phyloP scores from a whole-genome alignment of 35 echinoderm and acorn worm species.

The Ophioderma brevispina region DNA sequence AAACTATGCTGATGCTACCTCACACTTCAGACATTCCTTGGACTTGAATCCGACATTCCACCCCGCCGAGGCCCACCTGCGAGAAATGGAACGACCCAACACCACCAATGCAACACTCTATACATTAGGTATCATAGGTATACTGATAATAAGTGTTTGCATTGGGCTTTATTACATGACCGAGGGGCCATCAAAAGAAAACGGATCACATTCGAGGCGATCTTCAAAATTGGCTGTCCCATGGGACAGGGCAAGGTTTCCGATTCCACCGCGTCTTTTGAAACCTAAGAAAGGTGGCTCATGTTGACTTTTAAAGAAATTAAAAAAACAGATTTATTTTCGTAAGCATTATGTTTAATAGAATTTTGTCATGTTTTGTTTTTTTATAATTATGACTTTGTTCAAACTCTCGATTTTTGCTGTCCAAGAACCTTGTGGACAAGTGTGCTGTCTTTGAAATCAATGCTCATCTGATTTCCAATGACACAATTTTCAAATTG shows the following conservation, averaged over 20 bases:
- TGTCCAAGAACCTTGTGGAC: too few species aligned
- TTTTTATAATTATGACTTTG: neutral
- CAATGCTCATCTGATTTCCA: too few species aligned
- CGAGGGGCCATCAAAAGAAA: conserved; percentile 61
- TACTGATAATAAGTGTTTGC: conserved; percentile 74
- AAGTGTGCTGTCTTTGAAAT: too few species aligned
- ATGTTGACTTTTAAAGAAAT: too few species aligned
- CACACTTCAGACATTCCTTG: conserved; percentile 73
- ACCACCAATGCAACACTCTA: conserved; percentile 88
- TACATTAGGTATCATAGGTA: conserved; percentile 81
- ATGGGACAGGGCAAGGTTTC: conserved; percentile 58
- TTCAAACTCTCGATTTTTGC: neutral
- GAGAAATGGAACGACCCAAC: conserved; percentile 59
- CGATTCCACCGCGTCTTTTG: conserved; percentile 41
- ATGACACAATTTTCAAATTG: too few species aligned
- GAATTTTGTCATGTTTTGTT: too few species aligned
- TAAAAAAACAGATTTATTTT: too few species aligned
- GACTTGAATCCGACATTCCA: conserved; percentile 96
- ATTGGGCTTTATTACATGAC: conserved; percentile 79
- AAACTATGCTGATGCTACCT: conserved; percentile 64
- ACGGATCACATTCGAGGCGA: conserved; percentile 15
- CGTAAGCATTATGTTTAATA: too few species aligned
- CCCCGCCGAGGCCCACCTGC: conserved; percentile 79
- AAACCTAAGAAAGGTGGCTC: conserved; percentile 59
- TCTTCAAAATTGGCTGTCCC: conserved; percentile 59